Base-by-base conservation (phyloP, 2,888 invertebrate species). In the Alloscopus bannaensis region DNA sequence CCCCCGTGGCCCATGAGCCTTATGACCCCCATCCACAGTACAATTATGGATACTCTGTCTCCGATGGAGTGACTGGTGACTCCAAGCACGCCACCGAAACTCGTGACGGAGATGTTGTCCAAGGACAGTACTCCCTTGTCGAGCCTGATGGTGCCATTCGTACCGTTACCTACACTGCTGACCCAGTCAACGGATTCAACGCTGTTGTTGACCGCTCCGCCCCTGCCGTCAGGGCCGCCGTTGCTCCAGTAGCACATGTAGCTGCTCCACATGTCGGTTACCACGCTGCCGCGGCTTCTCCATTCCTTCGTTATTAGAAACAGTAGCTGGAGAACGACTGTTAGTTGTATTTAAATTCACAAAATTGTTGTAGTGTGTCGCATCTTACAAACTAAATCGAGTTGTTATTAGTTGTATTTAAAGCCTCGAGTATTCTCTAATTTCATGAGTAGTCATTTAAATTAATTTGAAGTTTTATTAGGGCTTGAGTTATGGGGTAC, bases 201-300 rank as follows among this genome's bases (percentile, higher is more conserved):
- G 79, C 80, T 20, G 80, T 80, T 42, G 80, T 80, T 45, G 80
- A 80, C 42, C 52, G 70, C 18, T 60, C 59, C 57, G 55, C 82
- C 24, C 69, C 75, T 13, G 79, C 65, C 84, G 86, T 86, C 62
- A 2, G 2, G 1, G 18, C 13, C n/a, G 76, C 52, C 36, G 55
- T 81, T 20, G 60, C 71, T 13, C 71, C 55, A 82, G 86, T 86
- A 59, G 84, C 85, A 65, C 84, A 86, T 84, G 77, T 86, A 36
- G 84, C 84, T n/a, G 86, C 86, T 69, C 72, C 69, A 78, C n/a
- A n/a, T n/a, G 80, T 65, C 80, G 83, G 6, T 36, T 8, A 36
- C 8, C 8, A 6, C 13, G 47, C 45, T 29, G 82, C 85, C 72
- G 84, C 86, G 45, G 70, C 80, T 45, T 59, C n/a, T n/a, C n/a